These are phyloP conservation scores for Willowsia nigromaculata DNA, from an alignment of 2,888 invertebrate genomes.

Conservation along the genomic window DNA sequence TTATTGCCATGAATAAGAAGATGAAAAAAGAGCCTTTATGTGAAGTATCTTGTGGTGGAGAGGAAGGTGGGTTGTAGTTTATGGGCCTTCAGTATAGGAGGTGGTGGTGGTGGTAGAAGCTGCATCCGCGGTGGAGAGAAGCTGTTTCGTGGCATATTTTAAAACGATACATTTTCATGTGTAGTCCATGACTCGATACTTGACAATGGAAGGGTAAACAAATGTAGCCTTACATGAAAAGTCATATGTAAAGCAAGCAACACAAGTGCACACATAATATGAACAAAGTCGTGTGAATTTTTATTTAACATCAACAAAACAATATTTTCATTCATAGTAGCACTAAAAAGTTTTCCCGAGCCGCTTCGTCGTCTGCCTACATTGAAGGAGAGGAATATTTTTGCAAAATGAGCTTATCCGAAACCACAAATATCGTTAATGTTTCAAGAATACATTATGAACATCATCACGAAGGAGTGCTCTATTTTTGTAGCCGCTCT, in stretches of 20 bases:
- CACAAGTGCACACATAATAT: no score
- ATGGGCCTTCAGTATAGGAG: neutral
- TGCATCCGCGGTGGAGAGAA: neutral
- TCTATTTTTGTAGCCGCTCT: slow-evolving; percentile 1
- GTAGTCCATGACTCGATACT: neutral
- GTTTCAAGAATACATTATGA: neutral
- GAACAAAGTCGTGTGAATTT: neutral
- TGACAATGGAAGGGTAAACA: neutral
- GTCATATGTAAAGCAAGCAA: neutral
- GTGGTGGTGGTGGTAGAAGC: neutral
- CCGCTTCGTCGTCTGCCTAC: neutral
- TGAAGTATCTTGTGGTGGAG: neutral
- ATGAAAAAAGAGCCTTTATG: neutral
- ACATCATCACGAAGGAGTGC: neutral
- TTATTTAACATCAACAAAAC: neutral
- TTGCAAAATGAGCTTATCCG: neutral
- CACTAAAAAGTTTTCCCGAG: neutral
- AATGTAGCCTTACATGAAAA: neutral
- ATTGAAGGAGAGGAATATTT: neutral
- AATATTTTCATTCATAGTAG: neutral
- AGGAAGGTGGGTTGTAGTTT: neutral
- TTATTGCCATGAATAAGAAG: neutral
- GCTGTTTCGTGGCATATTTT: no score
- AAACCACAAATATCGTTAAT: neutral
- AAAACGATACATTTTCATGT: no score